A percentile compares a stretch with the other conserved stretches of the same genome.
Conservation (phyloP, 2,888 invertebrate species). For the Artemia sinica region DNA sequence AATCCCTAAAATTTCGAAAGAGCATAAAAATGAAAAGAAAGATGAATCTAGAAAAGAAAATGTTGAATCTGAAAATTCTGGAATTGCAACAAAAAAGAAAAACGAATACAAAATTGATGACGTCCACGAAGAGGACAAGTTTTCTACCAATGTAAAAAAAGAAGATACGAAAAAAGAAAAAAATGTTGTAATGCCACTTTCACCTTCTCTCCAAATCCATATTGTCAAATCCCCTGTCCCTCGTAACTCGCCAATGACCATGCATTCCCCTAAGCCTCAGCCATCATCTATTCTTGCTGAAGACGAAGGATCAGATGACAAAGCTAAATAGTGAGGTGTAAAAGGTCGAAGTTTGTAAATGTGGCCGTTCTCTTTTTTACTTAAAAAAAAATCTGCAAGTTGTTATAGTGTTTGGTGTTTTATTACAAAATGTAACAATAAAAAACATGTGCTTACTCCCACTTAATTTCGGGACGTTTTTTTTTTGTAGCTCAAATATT, state of each 20-base stretch:
- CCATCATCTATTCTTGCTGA: not conserved
- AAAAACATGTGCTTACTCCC: not conserved
- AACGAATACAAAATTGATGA: not conserved
- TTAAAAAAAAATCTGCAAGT: too few relatives aligned
- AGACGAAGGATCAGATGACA: not conserved
- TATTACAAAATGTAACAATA: not conserved
- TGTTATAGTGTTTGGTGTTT: too few relatives aligned
- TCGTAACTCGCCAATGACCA: slow-evolving; percentile 31
- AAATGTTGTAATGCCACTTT: slow-evolving; percentile 36
- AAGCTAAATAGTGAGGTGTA: too few relatives aligned
- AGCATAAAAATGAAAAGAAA: slow-evolving; percentile 13
- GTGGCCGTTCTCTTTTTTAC: too few relatives aligned
- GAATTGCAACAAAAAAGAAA: not conserved
- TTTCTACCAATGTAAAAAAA: not conserved
- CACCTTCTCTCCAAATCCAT: slow-evolving; percentile 53
- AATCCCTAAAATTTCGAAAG: slow-evolving; percentile 56
- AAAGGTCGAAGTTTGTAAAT: too few relatives aligned
- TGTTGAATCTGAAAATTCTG: not conserved
- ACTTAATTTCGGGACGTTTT: slow-evolving; percentile 22
- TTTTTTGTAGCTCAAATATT: slow-evolving; percentile 27
- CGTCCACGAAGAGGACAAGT: slow-evolving; percentile 9
- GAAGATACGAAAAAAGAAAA: slow-evolving; percentile 28
- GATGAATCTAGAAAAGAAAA: slow-evolving; percentile 14
- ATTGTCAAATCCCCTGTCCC: slow-evolving; percentile 59
- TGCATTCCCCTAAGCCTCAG: slow-evolving; percentile 20